phyloP scores from a whole-genome alignment of 2,113 vertebrate species.

The Callopanchax toddi region DNA sequence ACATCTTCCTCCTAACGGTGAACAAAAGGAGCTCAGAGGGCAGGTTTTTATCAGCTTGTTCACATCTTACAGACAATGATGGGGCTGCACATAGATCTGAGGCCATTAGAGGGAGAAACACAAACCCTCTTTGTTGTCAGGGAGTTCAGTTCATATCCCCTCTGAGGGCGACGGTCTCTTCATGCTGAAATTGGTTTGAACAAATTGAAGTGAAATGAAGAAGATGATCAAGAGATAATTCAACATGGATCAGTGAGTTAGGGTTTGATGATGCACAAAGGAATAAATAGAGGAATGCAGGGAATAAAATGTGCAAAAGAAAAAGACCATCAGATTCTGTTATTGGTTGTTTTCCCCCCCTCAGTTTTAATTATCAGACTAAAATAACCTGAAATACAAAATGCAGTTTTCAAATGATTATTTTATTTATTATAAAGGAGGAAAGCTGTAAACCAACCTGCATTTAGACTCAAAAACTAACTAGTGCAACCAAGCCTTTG shows the following conservation, averaged over 20 bases:
- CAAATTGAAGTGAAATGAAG: constrained; percentile 11
- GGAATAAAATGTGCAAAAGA: neutral
- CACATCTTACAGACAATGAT: constrained; percentile 29
- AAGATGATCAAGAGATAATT: neutral
- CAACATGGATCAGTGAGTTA: neutral
- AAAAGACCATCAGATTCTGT: neutral
- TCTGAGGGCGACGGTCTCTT: constrained; percentile 8
- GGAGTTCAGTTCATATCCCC: constrained; percentile 30
- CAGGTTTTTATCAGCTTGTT: constrained; percentile 33
- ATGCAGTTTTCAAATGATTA: too few relatives aligned
- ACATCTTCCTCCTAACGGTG: constrained; percentile 19
- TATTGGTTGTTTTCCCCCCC: too few relatives aligned
- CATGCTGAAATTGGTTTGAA: neutral
- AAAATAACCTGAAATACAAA: too few relatives aligned
- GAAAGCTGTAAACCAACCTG: too few relatives aligned
- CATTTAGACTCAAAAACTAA: too few relatives aligned
- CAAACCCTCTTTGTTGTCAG: constrained; percentile 46
- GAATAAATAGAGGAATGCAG: neutral
- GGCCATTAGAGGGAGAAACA: constrained; percentile 38
- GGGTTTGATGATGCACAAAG: neutral
- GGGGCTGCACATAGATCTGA: constrained; percentile 9
- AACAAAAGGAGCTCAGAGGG: constrained; percentile 47
- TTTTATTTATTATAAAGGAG: too few relatives aligned
- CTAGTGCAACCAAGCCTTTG: too few relatives aligned
- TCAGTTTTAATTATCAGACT: too few relatives aligned